These are phyloP conservation scores for Mormoops blainvillei DNA, from an alignment of 2,113 vertebrate genomes.

Conservation along the genomic window DNA sequence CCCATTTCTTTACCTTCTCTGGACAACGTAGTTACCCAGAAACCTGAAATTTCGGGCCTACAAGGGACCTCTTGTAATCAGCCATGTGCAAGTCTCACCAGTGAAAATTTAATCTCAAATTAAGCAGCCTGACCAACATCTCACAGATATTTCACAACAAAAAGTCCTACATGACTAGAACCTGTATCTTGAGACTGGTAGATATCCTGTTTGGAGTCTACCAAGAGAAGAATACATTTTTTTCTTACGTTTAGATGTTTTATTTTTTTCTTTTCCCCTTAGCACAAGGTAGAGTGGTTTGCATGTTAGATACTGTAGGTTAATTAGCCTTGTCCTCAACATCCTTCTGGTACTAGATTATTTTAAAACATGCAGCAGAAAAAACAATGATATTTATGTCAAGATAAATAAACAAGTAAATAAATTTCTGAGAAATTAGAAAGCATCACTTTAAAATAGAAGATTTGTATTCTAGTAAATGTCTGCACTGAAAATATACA, in stretches of 20 bases:
- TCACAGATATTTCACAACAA: not conserved
- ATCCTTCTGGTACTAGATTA: not conserved
- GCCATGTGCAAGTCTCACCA: not conserved
- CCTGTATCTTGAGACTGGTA: not conserved
- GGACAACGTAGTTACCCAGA: not conserved
- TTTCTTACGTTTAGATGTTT: not conserved
- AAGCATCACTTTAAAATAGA: not conserved
- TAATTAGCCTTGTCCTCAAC: not conserved
- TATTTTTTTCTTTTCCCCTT: not conserved
- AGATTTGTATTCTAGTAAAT: not conserved
- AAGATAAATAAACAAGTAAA: not conserved
- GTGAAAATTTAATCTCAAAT: constrained; percentile 25
- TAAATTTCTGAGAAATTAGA: constrained; percentile 7
- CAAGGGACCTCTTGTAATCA: not conserved
- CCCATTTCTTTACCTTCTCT: not conserved
- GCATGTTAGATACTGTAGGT: not conserved
- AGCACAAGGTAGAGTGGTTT: not conserved
- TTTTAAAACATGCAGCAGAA: constrained; percentile 2
- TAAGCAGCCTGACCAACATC: not conserved
- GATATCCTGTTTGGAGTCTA: not conserved
- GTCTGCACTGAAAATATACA: not conserved
- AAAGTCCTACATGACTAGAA: not conserved
- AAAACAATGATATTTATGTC: not conserved
- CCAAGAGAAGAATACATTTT: not conserved
- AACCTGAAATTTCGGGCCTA: not conserved